Conservation (phyloP, 2,888 invertebrate genomes). For the Ichneumon xanthorius region DNA sequence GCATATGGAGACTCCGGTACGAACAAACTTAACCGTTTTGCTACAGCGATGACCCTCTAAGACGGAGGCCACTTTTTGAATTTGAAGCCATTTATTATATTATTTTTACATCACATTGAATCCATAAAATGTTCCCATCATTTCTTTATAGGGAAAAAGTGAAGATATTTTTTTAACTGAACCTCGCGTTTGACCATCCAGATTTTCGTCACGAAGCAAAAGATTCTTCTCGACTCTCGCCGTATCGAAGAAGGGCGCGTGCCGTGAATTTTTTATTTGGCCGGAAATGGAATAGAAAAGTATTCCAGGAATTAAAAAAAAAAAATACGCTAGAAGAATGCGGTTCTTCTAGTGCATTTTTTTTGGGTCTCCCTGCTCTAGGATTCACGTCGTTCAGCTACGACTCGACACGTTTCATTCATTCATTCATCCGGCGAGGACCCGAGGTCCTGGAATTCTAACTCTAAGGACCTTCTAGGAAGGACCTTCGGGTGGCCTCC, state of each 20-base stretch:
- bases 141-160: too few relatives aligned
- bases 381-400: background rate
- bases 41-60: background rate
- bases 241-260: background rate
- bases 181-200: background rate
- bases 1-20: constrained; percentile 27
- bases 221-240: background rate
- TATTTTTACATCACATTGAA: too few relatives aligned
- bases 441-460: constrained; percentile 21
- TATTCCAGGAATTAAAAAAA: background rate
- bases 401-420: constrained; percentile 19
- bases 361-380: background rate
- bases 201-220: background rate
- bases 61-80: background rate
- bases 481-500: constrained; percentile 29
- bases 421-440: constrained; percentile 22
- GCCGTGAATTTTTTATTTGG: background rate
- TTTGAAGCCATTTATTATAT: too few relatives aligned
- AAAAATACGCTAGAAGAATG: background rate
- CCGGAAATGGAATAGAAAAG: background rate
- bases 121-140: too few relatives aligned
- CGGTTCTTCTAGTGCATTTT: background rate
- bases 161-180: background rate
- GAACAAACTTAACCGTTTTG: background rate
- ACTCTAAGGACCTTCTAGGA: constrained; percentile 49